These are phyloP conservation scores for Falcunculus frontatus DNA, from an alignment of 2,113 vertebrate genomes.

Conservation along the genomic window DNA sequence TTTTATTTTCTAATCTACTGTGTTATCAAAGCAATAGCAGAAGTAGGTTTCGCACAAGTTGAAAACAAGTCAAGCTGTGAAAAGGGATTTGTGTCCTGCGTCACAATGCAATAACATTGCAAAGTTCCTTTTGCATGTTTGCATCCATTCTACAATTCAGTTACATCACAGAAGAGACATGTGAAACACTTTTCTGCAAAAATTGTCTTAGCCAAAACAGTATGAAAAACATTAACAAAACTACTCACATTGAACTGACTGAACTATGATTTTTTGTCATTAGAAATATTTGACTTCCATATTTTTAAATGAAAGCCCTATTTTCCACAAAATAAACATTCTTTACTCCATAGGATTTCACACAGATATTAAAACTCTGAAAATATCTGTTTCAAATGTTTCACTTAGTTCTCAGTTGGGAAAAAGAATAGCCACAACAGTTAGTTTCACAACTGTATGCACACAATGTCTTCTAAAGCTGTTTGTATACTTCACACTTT, in stretches of 20 bases:
- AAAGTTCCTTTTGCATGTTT: not conserved
- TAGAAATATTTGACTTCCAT: not conserved
- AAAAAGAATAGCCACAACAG: not conserved
- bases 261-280: not conserved
- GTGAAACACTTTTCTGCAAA: not conserved
- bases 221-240: not conserved
- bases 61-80: not conserved
- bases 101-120: not conserved
- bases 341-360: not conserved
- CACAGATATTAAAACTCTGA: not conserved
- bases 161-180: not conserved
- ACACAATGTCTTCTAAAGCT: not conserved
- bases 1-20: not conserved
- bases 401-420: not conserved
- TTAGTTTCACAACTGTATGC: not conserved
- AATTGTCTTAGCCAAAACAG: not conserved
- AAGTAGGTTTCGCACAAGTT: not conserved
- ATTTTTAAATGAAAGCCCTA: not conserved
- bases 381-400: not conserved
- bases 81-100: not conserved
- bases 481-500: slow-evolving; percentile 16
- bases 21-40: not conserved
- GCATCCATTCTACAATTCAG: not conserved
- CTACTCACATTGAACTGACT: not conserved
- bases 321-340: not conserved